Conservation (phyloP, 53 echinoderm and acorn worm species). For the Temnopleurus reevesii region DNA sequence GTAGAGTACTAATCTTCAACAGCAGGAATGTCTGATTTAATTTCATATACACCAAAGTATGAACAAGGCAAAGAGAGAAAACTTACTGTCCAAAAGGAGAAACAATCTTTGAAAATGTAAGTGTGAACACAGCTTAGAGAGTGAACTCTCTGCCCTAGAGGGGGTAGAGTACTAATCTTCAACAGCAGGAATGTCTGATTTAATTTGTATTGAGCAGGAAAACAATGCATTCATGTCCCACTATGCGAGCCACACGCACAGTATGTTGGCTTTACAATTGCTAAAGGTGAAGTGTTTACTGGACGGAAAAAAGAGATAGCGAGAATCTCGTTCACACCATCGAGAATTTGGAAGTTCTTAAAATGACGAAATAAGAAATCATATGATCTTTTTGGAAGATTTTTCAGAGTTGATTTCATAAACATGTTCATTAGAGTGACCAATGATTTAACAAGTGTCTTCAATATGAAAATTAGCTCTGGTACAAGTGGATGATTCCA, state of each 20-base stretch:
- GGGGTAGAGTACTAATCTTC: conserved; percentile 15
- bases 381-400: no score
- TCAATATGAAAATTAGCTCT: no score
- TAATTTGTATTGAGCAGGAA: conserved; percentile 48
- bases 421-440: no score
- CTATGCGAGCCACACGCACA: background rate
- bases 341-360: background rate
- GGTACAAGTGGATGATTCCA: no score
- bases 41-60: no score
- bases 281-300: background rate
- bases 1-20: background rate
- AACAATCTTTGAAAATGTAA: background rate
- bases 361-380: no score
- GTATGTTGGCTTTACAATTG: conserved; percentile 16
- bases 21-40: no score
- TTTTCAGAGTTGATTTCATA: no score
- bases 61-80: no score
- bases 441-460: no score
- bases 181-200: conserved; percentile 35
- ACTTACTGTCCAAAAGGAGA: no score
- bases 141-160: conserved; percentile 5
- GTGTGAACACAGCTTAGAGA: background rate
- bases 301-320: background rate
- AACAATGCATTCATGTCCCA: conserved; percentile 41
- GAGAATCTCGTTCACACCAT: background rate